Conservation (phyloP, 2,888 invertebrate genomes). For the Chalcosyrphus nemorum region DNA sequence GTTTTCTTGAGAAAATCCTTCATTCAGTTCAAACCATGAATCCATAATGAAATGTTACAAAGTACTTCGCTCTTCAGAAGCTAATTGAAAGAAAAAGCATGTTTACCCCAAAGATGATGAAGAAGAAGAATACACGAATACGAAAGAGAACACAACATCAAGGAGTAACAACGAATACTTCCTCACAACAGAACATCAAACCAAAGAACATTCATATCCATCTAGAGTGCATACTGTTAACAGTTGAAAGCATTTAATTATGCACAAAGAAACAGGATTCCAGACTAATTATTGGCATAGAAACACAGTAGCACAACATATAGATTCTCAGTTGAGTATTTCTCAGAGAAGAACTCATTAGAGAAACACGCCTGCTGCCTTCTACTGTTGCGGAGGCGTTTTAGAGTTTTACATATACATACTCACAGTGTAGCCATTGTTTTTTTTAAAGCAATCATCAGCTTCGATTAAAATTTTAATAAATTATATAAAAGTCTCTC, state of each 20-base stretch:
- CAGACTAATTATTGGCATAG: constrained; percentile 49
- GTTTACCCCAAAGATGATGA: background rate
- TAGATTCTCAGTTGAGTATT: background rate
- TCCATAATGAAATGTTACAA: constrained; percentile 4
- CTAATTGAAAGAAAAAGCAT: constrained; percentile 47
- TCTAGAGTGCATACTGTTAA: constrained; percentile 42
- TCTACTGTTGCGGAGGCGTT: background rate
- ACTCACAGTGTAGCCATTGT: background rate
- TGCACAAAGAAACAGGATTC: constrained; percentile 58
- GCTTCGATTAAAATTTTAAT: background rate
- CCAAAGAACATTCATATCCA: constrained; percentile 38
- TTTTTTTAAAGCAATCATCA: background rate
- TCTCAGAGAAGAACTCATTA: background rate
- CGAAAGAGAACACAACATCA: constrained; percentile 8
- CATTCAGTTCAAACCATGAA: background rate
- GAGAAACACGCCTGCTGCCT: background rate
- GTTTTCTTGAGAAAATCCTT: background rate
- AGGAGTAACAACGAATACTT: background rate
- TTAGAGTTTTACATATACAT: background rate
- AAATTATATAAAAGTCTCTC: no score
- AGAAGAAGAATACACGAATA: background rate
- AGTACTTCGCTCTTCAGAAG: background rate
- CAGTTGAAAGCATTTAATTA: constrained; percentile 66
- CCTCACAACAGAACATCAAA: constrained; percentile 19
- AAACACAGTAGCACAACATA: constrained; percentile 5